These are phyloP conservation scores for Drosophila nebulosa DNA, from an alignment of 1,140 invertebrate species.

Conservation along the genomic window DNA sequence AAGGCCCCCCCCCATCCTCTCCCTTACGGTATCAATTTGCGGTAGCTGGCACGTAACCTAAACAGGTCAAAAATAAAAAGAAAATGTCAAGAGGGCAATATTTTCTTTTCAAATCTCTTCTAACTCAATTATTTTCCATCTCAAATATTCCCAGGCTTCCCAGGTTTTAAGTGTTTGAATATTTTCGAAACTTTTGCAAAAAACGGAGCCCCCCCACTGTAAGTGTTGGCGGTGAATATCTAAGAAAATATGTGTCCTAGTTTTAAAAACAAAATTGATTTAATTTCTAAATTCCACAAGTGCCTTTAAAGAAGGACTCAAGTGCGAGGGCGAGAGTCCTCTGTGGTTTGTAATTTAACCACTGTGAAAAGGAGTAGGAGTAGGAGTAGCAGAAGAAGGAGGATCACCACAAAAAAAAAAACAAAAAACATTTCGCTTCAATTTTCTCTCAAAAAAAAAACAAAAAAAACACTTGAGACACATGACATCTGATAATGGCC, in stretches of 20 bases:
- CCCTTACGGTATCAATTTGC: constrained; percentile 22
- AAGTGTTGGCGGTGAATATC: background rate
- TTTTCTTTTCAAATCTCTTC: no score
- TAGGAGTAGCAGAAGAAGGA: no score
- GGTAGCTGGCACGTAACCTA: background rate
- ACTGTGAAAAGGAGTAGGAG: no score
- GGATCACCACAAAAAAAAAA: background rate
- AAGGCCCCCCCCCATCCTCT: constrained; percentile 32
- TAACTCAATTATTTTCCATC: background rate
- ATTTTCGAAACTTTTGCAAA: no score
- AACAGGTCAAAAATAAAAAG: background rate
- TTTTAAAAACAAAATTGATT: background rate
- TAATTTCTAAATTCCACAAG: background rate
- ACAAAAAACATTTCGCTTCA: background rate
- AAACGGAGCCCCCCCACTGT: no score
- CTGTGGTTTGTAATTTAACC: no score
- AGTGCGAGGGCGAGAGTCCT: background rate
- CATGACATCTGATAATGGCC: background rate
- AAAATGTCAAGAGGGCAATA: no score
- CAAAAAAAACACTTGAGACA: background rate
- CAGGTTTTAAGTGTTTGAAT: no score
- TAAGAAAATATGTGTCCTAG: background rate
- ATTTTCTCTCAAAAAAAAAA: background rate
- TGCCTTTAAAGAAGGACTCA: background rate
- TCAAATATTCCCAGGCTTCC: background rate